phyloP scores from a whole-genome alignment of 2,888 invertebrate species.

The Esperia sulphurella region DNA sequence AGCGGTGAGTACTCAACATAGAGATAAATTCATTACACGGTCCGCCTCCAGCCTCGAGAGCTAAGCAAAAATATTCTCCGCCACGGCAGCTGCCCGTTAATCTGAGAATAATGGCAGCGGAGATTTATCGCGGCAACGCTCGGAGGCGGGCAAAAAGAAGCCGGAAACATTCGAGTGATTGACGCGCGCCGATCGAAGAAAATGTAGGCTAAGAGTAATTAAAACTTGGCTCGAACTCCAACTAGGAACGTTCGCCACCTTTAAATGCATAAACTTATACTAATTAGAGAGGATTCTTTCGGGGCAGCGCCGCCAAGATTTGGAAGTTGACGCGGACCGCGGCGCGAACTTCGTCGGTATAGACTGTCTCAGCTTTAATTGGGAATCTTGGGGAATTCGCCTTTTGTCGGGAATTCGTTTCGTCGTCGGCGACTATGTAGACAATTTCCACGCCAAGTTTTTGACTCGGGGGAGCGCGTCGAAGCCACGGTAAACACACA shows the following conservation, averaged over 20 bases:
- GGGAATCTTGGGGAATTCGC: slow-evolving; percentile 71
- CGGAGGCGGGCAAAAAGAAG: slow-evolving; percentile 10
- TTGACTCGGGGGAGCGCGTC: slow-evolving; percentile 25
- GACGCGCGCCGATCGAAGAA: slow-evolving; percentile 14
- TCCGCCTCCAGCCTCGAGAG: slow-evolving; percentile 23
- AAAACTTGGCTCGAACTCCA: slow-evolving; percentile 60
- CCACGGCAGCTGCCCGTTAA: slow-evolving; percentile 39
- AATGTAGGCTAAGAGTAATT: slow-evolving; percentile 44
- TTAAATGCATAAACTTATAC: slow-evolving; percentile 73
- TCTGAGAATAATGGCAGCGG: slow-evolving; percentile 34
- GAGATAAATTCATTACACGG: slow-evolving; percentile 51
- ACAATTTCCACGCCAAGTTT: slow-evolving; percentile 35
- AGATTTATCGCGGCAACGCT: slow-evolving; percentile 20
- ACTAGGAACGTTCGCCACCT: slow-evolving; percentile 36
- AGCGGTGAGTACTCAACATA: slow-evolving; percentile 15
- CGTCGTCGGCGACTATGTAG: slow-evolving; percentile 41
- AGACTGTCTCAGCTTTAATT: slow-evolving; percentile 74
- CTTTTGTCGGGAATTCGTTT: slow-evolving; percentile 58
- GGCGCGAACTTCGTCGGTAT: slow-evolving; percentile 53
- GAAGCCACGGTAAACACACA: slow-evolving; percentile 9
- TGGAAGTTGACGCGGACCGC: slow-evolving; percentile 50
- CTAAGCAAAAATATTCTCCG: slow-evolving; percentile 49
- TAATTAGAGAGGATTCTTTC: slow-evolving; percentile 75
- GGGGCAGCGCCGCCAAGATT: slow-evolving; percentile 60
- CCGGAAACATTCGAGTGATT: slow-evolving; percentile 15